phyloP scores from a whole-genome alignment of 2,888 invertebrate species.

The Galerucella calmariensis region DNA sequence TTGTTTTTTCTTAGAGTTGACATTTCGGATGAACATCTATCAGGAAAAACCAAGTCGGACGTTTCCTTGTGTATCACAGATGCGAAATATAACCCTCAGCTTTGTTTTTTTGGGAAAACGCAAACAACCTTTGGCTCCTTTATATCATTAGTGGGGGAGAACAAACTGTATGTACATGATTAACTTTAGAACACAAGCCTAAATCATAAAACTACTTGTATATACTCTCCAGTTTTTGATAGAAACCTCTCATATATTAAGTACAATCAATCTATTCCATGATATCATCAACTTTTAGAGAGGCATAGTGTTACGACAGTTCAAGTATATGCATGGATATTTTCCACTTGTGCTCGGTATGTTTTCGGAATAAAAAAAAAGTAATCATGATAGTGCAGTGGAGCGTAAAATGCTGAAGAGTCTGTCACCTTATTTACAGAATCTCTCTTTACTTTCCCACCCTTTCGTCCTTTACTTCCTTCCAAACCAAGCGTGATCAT shows the following conservation, averaged over 20 bases:
- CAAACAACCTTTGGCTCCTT: background rate
- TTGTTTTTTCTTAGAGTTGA: slow-evolving; percentile 51
- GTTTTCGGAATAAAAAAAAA: slow-evolving; percentile 32
- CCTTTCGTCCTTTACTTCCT: slow-evolving; percentile 6
- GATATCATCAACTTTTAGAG: background rate
- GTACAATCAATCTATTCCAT: background rate
- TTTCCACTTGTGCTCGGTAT: slow-evolving; percentile 1
- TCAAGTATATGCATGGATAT: slow-evolving; percentile 1
- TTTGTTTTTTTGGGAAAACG: background rate
- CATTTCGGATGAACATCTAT: slow-evolving; percentile 51
- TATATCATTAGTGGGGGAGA: background rate
- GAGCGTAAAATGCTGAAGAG: slow-evolving; percentile 44
- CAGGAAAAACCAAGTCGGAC: slow-evolving; percentile 46
- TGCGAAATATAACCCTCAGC: slow-evolving; percentile 44
- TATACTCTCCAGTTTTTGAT: background rate
- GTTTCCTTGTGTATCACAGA: slow-evolving; percentile 50
- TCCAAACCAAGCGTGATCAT: slow-evolving; percentile 13
- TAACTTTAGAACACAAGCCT: too few relatives aligned
- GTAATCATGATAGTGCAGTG: slow-evolving; percentile 44
- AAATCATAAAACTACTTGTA: background rate
- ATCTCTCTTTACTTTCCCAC: slow-evolving; percentile 25
- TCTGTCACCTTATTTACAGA: slow-evolving; percentile 53
- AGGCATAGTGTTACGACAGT: background rate
- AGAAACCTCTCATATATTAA: background rate
- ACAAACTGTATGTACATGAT: too few relatives aligned